Percentiles rank a stretch among this genome's conserved stretches.
Evolutionary conservation across 1,140 invertebrate species (phyloP).

Genomic region (Drosophila sp.): DNA sequence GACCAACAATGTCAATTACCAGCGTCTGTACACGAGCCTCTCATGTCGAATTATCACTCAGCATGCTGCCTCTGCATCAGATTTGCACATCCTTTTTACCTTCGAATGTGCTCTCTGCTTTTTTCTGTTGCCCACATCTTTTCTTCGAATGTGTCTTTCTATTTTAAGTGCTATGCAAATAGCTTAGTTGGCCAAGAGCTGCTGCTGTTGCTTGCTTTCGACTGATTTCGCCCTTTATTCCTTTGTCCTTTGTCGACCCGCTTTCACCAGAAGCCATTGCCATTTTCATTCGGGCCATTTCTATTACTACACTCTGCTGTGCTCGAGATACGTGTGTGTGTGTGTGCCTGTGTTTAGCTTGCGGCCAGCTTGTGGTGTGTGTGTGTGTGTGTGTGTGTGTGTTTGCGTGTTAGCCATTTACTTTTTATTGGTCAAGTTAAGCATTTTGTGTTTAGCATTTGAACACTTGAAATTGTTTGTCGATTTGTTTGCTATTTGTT

Average conservation of each 20-base stretch:
- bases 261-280: slow-evolving; percentile 59
- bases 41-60: slow-evolving; percentile 65
- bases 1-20: slow-evolving; percentile 65
- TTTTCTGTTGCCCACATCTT: slow-evolving; percentile 8
- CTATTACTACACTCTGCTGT: not conserved
- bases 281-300: slow-evolving; percentile 44
- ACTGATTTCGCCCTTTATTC: slow-evolving; percentile 57
- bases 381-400: slow-evolving; percentile 32
- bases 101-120: slow-evolving; percentile 18
- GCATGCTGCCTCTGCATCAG: slow-evolving; percentile 41
- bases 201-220: slow-evolving; percentile 32
- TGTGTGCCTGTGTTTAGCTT: slow-evolving; percentile 47
- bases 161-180: slow-evolving; percentile 73
- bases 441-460: slow-evolving; percentile 56
- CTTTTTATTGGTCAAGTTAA: slow-evolving; percentile 66
- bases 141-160: slow-evolving; percentile 40
- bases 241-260: slow-evolving; percentile 47
- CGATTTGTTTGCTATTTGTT: slow-evolving; percentile 56
- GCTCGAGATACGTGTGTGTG: slow-evolving; percentile 5
- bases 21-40: slow-evolving; percentile 45
- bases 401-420: slow-evolving; percentile 48
- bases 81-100: slow-evolving; percentile 48
- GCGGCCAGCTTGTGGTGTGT: slow-evolving; percentile 51
- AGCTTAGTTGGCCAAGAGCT: slow-evolving; percentile 42
- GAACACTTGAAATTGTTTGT: slow-evolving; percentile 58